Evolutionary conservation across 1,140 invertebrate genomes (phyloP), one percentile per base, ranked within the genome.

Genomic region (Bombus terrestris): DNA sequence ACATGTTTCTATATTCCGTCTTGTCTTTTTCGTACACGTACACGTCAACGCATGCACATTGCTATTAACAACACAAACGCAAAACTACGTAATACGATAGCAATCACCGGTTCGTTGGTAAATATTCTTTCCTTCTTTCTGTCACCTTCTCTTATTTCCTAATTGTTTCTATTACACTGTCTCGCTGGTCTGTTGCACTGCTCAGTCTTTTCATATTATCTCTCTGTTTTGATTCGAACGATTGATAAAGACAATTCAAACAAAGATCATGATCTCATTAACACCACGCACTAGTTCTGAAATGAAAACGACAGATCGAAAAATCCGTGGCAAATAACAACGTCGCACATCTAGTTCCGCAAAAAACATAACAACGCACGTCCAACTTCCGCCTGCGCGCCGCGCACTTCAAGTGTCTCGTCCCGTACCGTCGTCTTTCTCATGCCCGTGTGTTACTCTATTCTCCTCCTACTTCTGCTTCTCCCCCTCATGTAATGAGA

Each of bases 371-470:
- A 85, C 76, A 85, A 71, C 35, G 18, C 28, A n/a, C 32, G 18
- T 22, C 35, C 25, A 68, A 22, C 18, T 68, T 77, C n/a, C 3
- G 62, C 4, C 41, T 22, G 59, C 35, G 37, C 64, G 75, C 22
- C 74, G 28, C 83, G 83, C 76, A 85, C 83, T 72, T 47, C 59
- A 39, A 69, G 69, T 57, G 74, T 37, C 83, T 85, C 32, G 32
- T 85, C 13, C 43, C n/a, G 62, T 35, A 32, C 43, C 47, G 47
- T n/a, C n/a, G 41, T 66, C 62, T 69, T 76, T 71, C 37, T 53
- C n/a, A 64, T 35, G 25, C 32, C 53, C 66, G 28, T 68, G 68
- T 73, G 76, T 80, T 66, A 68, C 47, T 72, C 68, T 37, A 57
- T 35, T 37, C 71, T 69, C 43, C 69, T 85, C 35, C 78, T 74